Percentiles rank a stretch among this genome's conserved stretches.
Conservation (phyloP, 2,113 vertebrate genomes). For the Bombycilla garrulus region DNA sequence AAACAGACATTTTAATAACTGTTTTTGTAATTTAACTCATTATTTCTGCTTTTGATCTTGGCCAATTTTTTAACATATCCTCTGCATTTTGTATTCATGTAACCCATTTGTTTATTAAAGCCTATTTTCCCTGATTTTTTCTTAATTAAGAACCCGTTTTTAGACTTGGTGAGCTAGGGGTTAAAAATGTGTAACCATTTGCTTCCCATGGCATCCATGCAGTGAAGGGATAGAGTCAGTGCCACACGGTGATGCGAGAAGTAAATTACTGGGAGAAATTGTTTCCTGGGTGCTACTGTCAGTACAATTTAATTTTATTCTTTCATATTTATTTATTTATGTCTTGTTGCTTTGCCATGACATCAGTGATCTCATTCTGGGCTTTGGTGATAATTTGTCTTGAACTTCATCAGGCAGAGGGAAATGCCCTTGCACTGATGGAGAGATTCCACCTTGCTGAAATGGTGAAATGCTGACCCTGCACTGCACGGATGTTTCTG, state of each 20-base stretch:
- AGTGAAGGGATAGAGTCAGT: neutral
- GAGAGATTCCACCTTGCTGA: neutral
- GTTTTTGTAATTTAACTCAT: neutral
- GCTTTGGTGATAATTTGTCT: neutral
- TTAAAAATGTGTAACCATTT: neutral
- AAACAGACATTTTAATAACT: neutral
- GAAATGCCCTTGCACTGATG: neutral
- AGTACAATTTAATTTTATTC: neutral
- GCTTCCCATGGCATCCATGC: neutral
- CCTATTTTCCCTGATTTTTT: neutral
- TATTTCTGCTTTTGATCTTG: neutral
- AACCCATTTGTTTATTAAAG: neutral
- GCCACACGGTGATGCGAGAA: neutral
- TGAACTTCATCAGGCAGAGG: neutral
- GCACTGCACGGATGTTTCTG: neutral
- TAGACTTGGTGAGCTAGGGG: neutral
- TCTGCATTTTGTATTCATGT: neutral
- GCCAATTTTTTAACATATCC: neutral
- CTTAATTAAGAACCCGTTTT: neutral
- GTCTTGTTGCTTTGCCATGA: neutral
- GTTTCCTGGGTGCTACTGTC: neutral
- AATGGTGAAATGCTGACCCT: fast-evolving
- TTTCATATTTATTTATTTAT: too few relatives aligned
- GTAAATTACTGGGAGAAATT: neutral
- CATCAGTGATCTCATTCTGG: neutral